A percentile compares a stretch with the other conserved stretches of the same genome.
Evolutionary conservation across 2,888 invertebrate genomes (phyloP).

Genomic region (Mimachlamys varia): DNA sequence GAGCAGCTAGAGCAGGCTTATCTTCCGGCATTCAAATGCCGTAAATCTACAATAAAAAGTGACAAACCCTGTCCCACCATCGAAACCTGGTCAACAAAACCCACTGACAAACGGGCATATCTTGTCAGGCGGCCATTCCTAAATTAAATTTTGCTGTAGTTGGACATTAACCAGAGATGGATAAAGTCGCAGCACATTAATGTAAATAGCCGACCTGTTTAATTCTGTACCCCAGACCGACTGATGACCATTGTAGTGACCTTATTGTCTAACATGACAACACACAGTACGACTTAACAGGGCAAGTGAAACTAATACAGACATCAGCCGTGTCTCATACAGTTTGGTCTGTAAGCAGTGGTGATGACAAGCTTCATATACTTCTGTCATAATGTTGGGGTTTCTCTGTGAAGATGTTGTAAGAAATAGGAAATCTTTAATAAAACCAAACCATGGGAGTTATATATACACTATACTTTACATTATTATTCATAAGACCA

Average conservation of each 20-base stretch:
- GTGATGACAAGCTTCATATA: background rate
- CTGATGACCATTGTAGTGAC: background rate
- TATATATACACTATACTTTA: no score
- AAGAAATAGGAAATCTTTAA: background rate
- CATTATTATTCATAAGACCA: no score
- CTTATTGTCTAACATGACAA: background rate
- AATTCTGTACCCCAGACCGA: background rate
- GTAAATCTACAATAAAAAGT: conserved; percentile 4
- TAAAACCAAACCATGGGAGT: no score
- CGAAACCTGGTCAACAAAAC: conserved; percentile 8
- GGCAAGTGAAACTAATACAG: background rate
- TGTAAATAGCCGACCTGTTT: conserved; percentile 15
- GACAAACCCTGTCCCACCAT: background rate
- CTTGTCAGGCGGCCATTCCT: conserved; percentile 27
- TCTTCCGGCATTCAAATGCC: background rate
- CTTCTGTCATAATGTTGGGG: background rate
- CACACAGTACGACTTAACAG: background rate
- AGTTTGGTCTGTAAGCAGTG: conserved; percentile 9
- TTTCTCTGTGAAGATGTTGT: background rate
- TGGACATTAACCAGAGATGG: conserved; percentile 31
- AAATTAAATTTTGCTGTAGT: conserved; percentile 31
- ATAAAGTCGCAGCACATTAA: conserved; percentile 27
- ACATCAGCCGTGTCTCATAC: background rate
- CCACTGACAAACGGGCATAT: background rate
- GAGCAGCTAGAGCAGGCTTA: background rate